Percentiles rank a stretch among this genome's conserved stretches.
Evolutionary conservation across 2,888 invertebrate genomes (phyloP).

Genomic region (Parnassius glacialis): DNA sequence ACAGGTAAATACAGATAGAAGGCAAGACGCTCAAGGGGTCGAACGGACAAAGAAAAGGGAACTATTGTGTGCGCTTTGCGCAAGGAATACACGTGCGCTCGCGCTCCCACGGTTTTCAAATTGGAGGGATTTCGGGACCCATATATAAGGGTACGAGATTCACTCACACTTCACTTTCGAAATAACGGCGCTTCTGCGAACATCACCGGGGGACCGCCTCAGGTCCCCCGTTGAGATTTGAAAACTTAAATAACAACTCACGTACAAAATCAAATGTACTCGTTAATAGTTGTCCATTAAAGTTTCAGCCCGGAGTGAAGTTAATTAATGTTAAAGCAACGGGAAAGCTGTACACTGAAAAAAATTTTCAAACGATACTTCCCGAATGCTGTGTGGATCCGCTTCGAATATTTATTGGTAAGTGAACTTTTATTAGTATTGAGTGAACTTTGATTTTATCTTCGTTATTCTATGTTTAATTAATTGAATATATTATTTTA

Average conservation of each 20-base stretch:
- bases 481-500: conserved; percentile 9
- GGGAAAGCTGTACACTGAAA: conserved; percentile 42
- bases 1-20: conserved; percentile 74
- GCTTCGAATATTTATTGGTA: conserved; percentile 41
- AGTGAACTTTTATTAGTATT: conserved; percentile 38
- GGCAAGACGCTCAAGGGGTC: conserved; percentile 74
- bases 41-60: conserved; percentile 65
- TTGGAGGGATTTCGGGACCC: conserved; percentile 57
- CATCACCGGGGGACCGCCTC: conserved; percentile 59
- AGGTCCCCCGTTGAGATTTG: conserved; percentile 48
- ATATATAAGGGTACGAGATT: conserved; percentile 56
- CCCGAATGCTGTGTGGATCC: conserved; percentile 31
- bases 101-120: conserved; percentile 65
- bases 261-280: conserved; percentile 28
- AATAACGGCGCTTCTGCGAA: conserved; percentile 51
- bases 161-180: conserved; percentile 59
- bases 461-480: conserved; percentile 7
- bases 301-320: conserved; percentile 48
- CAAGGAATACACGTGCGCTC: conserved; percentile 71
- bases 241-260: conserved; percentile 26
- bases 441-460: conserved; percentile 24
- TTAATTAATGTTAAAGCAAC: conserved; percentile 53
- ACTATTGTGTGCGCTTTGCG: conserved; percentile 70
- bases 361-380: conserved; percentile 39
- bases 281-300: conserved; percentile 51